Evolutionary conservation across 2,888 invertebrate genomes (phyloP), one percentile per base, ranked within the genome.

Genomic region (Ctenicera cuprea): DNA sequence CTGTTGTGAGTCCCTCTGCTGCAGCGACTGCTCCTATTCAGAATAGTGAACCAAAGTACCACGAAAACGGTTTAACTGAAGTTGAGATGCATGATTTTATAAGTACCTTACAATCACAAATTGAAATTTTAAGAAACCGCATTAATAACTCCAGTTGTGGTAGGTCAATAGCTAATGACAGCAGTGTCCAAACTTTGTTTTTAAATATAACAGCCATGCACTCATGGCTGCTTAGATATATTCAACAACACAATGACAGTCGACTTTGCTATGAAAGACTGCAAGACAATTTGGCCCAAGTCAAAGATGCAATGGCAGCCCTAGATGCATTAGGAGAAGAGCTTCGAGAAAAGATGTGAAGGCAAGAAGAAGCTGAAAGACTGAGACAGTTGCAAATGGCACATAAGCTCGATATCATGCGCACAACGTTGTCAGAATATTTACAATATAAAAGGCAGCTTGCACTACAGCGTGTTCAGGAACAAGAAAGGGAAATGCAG

Each of bases 381-480:
- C 93, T 94, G 85, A 90, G 97, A 0, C 98, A 99, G 86, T 90
- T 97, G 86, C 97, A 98, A 86, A 98, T 99, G 98, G 97, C 97
- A 9, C 95, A 96, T 80, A 99, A 98, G 84, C 88, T 99, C 76
- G 98, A 98, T 81, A 95, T 98, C 65, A 99, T 99, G 98, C 89
- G 99, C 63, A 97, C 98, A 89, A 98, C 99, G 90, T 99, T 99
- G 86, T 95, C 97, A 88, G 97, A 98, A 86, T 97, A 97, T 85
- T 87, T 98, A 80, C 95, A 96, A 85, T 98, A 97, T 87, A 98
- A 98, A 88, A 88, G 98, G 38, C 97, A 98, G 86, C 87, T 98
- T 73, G 97, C 98, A 0, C 86, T 99, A 82, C 97, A 97, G 84
- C 89, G 96, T 61, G 96, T 99, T 79, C 97, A 96, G 89, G 94